These are phyloP conservation scores for Mellivora capensis DNA, from an alignment of 2,113 vertebrate genomes.

Conservation along the genomic window DNA sequence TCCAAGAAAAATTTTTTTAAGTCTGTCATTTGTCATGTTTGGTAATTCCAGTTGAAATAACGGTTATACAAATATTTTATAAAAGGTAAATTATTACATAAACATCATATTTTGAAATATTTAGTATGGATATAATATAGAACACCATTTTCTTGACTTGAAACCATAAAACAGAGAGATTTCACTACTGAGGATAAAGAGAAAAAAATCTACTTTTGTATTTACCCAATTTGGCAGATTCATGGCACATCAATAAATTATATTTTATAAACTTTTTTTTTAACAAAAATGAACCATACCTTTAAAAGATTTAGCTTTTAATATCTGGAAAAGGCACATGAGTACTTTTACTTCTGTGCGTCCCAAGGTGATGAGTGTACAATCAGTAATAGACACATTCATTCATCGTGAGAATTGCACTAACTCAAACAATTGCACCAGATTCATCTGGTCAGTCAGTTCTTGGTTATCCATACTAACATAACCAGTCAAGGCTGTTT, in stretches of 20 bases:
- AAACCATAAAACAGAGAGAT: conserved; percentile 1
- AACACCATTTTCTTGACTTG: conserved; percentile 31
- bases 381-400: neutral
- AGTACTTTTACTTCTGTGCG: conserved; percentile 44
- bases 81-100: conserved; percentile 11
- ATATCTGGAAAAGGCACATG: conserved; percentile 30
- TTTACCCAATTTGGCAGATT: conserved; percentile 19
- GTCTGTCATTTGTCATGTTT: conserved; percentile 15
- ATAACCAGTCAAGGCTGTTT: neutral
- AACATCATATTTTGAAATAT: neutral
- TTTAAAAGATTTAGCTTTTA: conserved; percentile 57
- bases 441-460: neutral
- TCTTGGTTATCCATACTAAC: neutral
- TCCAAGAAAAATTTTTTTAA: neutral
- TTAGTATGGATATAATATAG: conserved; percentile 21
- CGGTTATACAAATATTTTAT: neutral
- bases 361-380: neutral
- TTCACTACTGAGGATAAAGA: neutral
- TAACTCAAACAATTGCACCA: neutral
- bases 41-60: neutral
- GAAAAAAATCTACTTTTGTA: conserved; percentile 51
- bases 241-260: conserved; percentile 39
- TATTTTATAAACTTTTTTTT: neutral
- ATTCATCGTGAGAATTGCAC: neutral
- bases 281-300: conserved; percentile 1